Evolutionary conservation across 1,140 invertebrate species (phyloP), one percentile per base, ranked within the genome.

Genomic region (Nephotettix cincticeps): DNA sequence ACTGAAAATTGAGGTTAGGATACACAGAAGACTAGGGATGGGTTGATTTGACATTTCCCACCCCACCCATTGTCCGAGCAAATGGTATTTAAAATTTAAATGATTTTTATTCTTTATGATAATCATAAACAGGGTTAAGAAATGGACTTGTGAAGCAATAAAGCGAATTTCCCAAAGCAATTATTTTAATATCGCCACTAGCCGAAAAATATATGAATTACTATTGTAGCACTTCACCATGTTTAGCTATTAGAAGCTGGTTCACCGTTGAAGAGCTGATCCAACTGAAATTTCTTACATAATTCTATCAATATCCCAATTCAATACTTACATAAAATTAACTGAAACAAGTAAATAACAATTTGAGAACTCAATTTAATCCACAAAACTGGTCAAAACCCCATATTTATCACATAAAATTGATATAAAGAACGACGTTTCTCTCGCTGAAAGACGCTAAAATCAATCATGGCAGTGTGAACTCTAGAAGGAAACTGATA

Each of bases 391-490:
- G 4, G 3, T 2, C 23, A 11, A 61, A 61, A 61, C 1, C 2
- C 27, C 9, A 13, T 27, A 1, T 25, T 61, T 61, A 61, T 27
- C 21, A 27, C 56, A 2, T 27, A 27, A 61, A 61, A 61, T 6
- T 61, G 27, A 67, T 45, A 67, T 67, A 45, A 45, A 67, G 40
- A 45, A 43, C 64, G 30, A 43, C 6, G 40, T 43, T 45, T 9
- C 64, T 45, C n/a, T 27, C 64, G 19, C 32, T 67, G 19, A 43
- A 45, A 67, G 40, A 67, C 64, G 64, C 64, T 67, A 67, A 67
- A 67, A 67, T 67, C 64, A 67, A 67, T 67, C 64, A 67, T 67
- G 64, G 64, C 64, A 67, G 64, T 67, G 64, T 25, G 40, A 67
- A 25, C 36, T 40, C 64, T 43, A 13, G 36, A 67, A 30, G n/a